Base-by-base conservation (phyloP, 2,797 vertebrate species). In the Sylvilagus floridanus region DNA sequence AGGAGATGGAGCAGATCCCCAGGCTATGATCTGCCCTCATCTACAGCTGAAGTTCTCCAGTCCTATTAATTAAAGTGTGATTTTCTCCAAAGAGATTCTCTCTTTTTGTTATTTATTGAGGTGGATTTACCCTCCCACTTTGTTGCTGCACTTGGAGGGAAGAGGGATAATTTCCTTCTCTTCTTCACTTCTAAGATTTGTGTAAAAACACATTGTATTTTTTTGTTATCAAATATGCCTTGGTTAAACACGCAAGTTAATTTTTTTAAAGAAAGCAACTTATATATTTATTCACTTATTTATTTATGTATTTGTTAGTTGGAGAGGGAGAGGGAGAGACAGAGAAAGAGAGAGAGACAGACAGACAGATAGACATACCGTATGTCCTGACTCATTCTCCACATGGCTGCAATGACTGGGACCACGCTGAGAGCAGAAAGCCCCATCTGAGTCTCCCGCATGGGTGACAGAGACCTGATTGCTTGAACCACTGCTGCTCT, bases 31-130 rank as follows among this genome's bases (percentile, higher is more conserved):
- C 54, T 54, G 60, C 24, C 11, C 30, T 84, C 26, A 32, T 72
- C 35, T 28, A 63, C 60, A 82, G 60, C 24, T 47, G 12, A 8
- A 77, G 32, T 78, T 88, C 83, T 94, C 62, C 19, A 79, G 28
- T 69, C 93, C 35, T 65, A 57, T 86, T 93, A 91, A 87, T 72
- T 89, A 62, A 87, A 84, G 93, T 78, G 8, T 84, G 50, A 66
- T 30, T 81, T 91, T 84, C 11, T 32, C n/a, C 32, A 35, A 72
- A 84, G 50, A 50, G 11, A 68, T 30, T 94, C 37, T 85, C 65
- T 76, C 14, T 57, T 47, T 94, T 7, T n/a, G 12, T 63, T 81
- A 86, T 63, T 85, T 92, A 37, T 3, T 60, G 47, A 82, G 22
- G 1, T 87, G 62, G 28, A 24, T 75, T 95, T 30, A 12, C 22